Evolutionary conservation across 2,888 invertebrate genomes (phyloP).

Genomic region (Phyto melanocephala): DNA sequence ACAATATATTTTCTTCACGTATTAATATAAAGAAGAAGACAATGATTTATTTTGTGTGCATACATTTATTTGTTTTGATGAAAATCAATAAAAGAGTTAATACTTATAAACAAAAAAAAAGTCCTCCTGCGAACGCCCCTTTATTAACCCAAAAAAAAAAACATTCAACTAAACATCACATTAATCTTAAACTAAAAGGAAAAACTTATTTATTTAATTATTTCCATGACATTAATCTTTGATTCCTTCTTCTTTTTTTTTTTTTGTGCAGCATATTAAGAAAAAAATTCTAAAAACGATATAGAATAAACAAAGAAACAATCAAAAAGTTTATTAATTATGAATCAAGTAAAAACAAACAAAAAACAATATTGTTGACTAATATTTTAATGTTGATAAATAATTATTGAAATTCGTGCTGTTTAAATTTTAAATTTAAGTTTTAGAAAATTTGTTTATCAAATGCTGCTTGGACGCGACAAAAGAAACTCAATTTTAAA

Average conservation of each 20-base stretch:
- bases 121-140: neutral
- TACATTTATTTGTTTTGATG: neutral
- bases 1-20: too few relatives aligned
- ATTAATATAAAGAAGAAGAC: too few relatives aligned
- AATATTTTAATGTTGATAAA: too few relatives aligned
- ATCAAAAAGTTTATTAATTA: neutral
- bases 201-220: constrained; percentile 39
- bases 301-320: neutral
- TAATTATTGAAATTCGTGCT: too few relatives aligned
- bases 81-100: constrained; percentile 32
- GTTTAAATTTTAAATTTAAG: too few relatives aligned
- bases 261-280: too few relatives aligned
- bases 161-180: neutral
- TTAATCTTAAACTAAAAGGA: neutral
- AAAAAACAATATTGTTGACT: too few relatives aligned
- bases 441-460: too few relatives aligned
- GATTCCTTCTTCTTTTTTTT: neutral
- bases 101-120: neutral
- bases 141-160: neutral
- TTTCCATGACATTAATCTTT: constrained; percentile 32
- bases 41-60: neutral
- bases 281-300: neutral
- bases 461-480: too few relatives aligned
- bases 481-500: too few relatives aligned
- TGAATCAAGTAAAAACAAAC: neutral